Conservation (phyloP, 1,140 invertebrate genomes). For the Drosophila pallidifrons region DNA sequence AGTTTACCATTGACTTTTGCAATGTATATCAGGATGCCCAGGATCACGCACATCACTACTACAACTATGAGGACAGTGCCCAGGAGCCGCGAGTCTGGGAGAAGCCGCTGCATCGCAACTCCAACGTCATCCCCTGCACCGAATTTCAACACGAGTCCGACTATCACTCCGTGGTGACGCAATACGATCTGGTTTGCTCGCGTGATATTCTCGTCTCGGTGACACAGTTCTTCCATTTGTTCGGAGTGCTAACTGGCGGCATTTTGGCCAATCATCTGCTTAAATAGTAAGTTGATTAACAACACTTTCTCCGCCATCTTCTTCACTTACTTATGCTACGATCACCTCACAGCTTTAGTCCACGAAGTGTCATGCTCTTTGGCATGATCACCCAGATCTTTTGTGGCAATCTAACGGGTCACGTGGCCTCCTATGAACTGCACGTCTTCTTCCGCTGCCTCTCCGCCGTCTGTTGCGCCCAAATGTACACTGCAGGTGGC, state of each 20-base stretch:
- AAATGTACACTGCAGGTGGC: conserved; percentile 84
- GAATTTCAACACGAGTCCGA: conserved; percentile 75
- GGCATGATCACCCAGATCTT: conserved; percentile 85
- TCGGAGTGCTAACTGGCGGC: conserved; percentile 85
- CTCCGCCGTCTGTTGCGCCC: conserved; percentile 84
- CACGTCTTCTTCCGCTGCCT: conserved; percentile 85
- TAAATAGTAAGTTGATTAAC: conserved; percentile 77
- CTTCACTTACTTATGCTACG: background rate
- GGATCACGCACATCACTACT: conserved; percentile 81
- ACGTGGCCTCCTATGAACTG: conserved; percentile 82
- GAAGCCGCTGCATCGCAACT: conserved; percentile 66
- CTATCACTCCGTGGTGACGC: conserved; percentile 81
- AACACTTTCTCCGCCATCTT: background rate
- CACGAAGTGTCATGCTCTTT: conserved; percentile 84
- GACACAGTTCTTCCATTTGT: conserved; percentile 85
- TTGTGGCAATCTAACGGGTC: conserved; percentile 84
- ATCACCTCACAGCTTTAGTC: conserved; percentile 71
- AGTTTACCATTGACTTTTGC: conserved; percentile 83
- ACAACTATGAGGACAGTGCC: conserved; percentile 68
- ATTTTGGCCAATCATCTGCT: conserved; percentile 84
- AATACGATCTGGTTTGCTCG: conserved; percentile 85
- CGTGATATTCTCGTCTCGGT: conserved; percentile 85
- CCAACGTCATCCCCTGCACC: conserved; percentile 78
- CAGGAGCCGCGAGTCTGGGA: conserved; percentile 75
- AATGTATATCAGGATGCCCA: conserved; percentile 81